Evolutionary conservation across 2,113 vertebrate species (phyloP).

Genomic region (Myotis lucifugus): DNA sequence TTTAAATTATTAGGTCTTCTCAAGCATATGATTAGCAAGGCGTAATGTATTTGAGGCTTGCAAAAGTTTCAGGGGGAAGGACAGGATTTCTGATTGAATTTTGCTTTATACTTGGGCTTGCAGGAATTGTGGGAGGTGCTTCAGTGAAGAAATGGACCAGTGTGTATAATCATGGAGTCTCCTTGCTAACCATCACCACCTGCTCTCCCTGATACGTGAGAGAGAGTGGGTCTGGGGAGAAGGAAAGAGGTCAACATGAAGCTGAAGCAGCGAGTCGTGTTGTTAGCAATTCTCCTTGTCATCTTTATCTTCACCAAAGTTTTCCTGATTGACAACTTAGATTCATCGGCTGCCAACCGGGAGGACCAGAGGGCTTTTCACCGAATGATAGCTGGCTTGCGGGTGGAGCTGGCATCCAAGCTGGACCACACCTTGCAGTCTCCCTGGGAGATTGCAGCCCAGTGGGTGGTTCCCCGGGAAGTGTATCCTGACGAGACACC

Average conservation of each 20-base stretch:
- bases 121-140: slow-evolving; percentile 77
- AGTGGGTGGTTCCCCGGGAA: slow-evolving; percentile 98
- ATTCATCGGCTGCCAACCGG: slow-evolving; percentile 94
- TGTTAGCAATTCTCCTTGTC: slow-evolving; percentile 95
- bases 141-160: slow-evolving; percentile 48
- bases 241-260: slow-evolving; percentile 90
- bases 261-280: slow-evolving; percentile 97
- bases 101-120: slow-evolving; percentile 75
- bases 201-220: slow-evolving; percentile 78
- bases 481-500: slow-evolving; percentile 98
- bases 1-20: slow-evolving; percentile 45
- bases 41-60: neutral
- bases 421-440: slow-evolving; percentile 97
- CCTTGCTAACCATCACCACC: slow-evolving; percentile 66
- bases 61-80: neutral
- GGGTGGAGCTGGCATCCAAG: slow-evolving; percentile 90
- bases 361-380: slow-evolving; percentile 96
- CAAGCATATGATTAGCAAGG: neutral
- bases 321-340: slow-evolving; percentile 96
- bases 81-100: slow-evolving; percentile 35
- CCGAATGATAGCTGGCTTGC: slow-evolving; percentile 93
- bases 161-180: slow-evolving; percentile 69
- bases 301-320: slow-evolving; percentile 99
- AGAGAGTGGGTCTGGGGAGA: slow-evolving; percentile 70
- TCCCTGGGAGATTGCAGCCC: slow-evolving; percentile 97